Base-by-base conservation (phyloP, 2,888 invertebrate genomes). In the Tortrix viridana region DNA sequence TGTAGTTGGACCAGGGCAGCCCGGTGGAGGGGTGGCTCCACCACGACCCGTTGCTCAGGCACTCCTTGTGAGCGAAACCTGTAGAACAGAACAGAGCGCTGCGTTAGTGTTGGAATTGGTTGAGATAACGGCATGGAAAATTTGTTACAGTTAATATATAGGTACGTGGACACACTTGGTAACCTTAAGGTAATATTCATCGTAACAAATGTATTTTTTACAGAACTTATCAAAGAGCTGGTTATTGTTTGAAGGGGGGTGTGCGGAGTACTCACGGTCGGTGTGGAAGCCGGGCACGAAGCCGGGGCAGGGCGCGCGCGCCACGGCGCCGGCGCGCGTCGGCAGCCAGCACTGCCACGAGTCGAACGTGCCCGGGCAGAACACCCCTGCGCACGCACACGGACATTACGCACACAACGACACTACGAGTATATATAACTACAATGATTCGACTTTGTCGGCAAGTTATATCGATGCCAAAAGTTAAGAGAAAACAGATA, bases 1-100 rank as follows among this genome's bases (percentile, higher is more conserved):
- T 97, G 89, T 98, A 98, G 90, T 98, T 98, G 72, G 97, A 96
- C 97, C 98, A 98, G 22, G 95, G 93, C 74, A 93, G 93, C 77
- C 96, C 95, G 54, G 95, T 95, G 65, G 92, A 92, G 9, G 96
- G 96, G 86, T 97, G 96, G 63, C 93, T 94, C 85, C 95, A 97
- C 98, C 98, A 98, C 52, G 95, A 94, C 18, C 96, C 98, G 79
- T 96, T 94, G 20, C 88, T 84, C 65, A 95, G 95, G 84, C 98
- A 98, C 75, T 95, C 94, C 86, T 97, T 96, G 86, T 96, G 96
- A 52, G 97, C 97, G 72, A 88, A 90, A 81, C 95, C 97, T 97
- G 93, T 3, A 43, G 49, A 1, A 44, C 12, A n/a, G 23, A 4
- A 44, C 9, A 16, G 9, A 26, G 9, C 26, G 26, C 9, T 6